Percentiles rank a stretch among this genome's conserved stretches.
Conservation (phyloP, 2,888 invertebrate genomes). For the Agrilus mali region DNA sequence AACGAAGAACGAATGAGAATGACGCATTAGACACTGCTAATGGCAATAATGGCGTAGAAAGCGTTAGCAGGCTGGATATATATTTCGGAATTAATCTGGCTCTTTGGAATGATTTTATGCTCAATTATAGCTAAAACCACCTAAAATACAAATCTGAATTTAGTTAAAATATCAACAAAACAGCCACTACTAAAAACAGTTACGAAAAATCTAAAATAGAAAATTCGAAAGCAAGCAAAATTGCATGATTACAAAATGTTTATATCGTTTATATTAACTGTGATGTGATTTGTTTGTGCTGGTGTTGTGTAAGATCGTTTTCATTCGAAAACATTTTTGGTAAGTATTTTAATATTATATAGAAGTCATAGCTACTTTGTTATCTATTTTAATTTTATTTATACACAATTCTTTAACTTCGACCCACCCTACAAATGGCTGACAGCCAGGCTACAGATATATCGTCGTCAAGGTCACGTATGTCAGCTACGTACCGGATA, state of each 20-base stretch:
- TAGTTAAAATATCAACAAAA: too few relatives aligned
- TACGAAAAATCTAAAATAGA: conserved; percentile 2
- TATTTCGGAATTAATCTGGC: too few relatives aligned
- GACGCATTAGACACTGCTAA: too few relatives aligned
- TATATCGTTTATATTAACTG: conserved; percentile 7
- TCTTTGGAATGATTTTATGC: conserved; percentile 29
- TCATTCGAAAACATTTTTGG: conserved; percentile 13
- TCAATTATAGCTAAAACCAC: conserved; percentile 26
- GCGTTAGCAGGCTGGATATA: too few relatives aligned
- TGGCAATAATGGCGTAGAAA: too few relatives aligned
- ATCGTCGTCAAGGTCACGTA: conserved; percentile 29
- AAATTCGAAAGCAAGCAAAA: conserved; percentile 5
- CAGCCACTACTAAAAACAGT: too few relatives aligned
- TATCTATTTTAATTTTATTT: too few relatives aligned
- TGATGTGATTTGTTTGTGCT: conserved; percentile 15
- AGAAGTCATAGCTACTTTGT: too few relatives aligned
- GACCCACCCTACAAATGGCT: conserved; percentile 25
- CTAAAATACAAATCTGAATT: not conserved
- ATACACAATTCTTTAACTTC: conserved; percentile 5
- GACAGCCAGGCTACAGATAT: conserved; percentile 11
- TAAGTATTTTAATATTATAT: conserved; percentile 16
- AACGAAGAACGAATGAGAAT: too few relatives aligned
- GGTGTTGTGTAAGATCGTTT: conserved; percentile 11
- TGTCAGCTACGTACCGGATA: conserved; percentile 18
- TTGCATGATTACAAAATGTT: conserved; percentile 10